A percentile compares a stretch with the other conserved stretches of the same genome.
Conservation (phyloP, 2,113 vertebrate species). For the Epinephelus fuscoguttatus region DNA sequence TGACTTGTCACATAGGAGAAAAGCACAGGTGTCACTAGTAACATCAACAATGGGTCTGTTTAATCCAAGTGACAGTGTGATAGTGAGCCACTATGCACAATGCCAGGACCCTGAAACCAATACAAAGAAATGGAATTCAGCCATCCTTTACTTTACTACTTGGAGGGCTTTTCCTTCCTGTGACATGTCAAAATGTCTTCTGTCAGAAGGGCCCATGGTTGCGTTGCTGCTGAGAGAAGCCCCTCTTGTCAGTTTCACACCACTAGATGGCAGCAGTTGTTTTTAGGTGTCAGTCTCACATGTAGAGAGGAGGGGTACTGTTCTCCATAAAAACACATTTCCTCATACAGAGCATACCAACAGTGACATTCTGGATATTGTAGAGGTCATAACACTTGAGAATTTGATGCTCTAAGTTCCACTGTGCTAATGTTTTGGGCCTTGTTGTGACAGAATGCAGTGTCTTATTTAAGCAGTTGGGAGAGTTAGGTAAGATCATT, state of each 20-base stretch:
- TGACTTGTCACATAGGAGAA: not conserved
- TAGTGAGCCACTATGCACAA: not conserved
- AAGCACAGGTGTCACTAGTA: not conserved
- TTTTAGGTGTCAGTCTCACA: not conserved
- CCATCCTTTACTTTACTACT: not conserved
- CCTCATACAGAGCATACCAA: not conserved
- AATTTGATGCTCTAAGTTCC: not conserved
- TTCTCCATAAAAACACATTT: not conserved
- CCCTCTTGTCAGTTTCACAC: not conserved
- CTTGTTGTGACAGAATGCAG: not conserved
- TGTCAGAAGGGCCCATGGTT: not conserved
- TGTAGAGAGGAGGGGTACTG: not conserved
- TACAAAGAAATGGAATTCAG: not conserved
- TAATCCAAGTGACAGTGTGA: not conserved
- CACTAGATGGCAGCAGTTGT: slow-evolving; percentile 64
- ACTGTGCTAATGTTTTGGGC: not conserved
- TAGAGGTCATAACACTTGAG: not conserved
- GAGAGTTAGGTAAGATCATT: not conserved
- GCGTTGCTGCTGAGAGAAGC: not conserved
- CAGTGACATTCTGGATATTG: not conserved
- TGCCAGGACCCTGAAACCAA: not conserved
- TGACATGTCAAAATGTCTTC: not conserved
- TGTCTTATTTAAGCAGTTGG: not conserved
- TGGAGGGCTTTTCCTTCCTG: too few species aligned
- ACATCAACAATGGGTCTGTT: not conserved